A percentile compares a stretch with the other conserved stretches of the same genome.
phyloP scores from a whole-genome alignment of 2,888 invertebrate genomes.

The Platynereis dumerilii region DNA sequence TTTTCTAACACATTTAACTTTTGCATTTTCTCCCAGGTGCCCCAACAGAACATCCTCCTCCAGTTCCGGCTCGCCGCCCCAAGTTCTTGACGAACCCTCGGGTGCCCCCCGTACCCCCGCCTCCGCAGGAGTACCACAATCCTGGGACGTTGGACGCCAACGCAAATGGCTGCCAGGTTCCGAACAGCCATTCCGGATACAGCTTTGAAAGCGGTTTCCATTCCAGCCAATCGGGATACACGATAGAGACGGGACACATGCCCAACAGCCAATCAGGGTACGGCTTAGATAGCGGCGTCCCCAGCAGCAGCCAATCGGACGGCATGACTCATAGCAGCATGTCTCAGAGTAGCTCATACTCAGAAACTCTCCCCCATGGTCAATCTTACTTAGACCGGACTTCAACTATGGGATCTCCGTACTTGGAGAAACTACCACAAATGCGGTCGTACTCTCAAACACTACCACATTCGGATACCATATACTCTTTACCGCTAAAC shows the following conservation, averaged over 20 bases:
- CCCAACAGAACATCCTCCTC: too few relatives aligned
- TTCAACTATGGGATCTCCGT: background rate
- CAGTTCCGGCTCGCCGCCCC: too few relatives aligned
- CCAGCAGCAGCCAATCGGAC: conserved; percentile 1
- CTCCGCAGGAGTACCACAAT: background rate
- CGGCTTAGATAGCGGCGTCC: background rate
- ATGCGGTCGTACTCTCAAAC: conserved; percentile 1
- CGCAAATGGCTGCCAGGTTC: background rate
- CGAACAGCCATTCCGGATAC: background rate
- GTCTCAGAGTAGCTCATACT: conserved; percentile 1
- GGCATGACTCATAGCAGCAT: background rate
- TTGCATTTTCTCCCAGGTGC: too few relatives aligned
- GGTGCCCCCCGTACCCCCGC: conserved; percentile 5
- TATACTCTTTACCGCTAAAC: background rate
- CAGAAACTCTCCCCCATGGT: conserved; percentile 2
- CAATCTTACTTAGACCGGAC: background rate
- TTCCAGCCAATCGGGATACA: background rate
- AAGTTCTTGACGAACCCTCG: too few relatives aligned
- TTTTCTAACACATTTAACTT: too few relatives aligned
- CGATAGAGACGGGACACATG: background rate
- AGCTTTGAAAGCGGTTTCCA: background rate
- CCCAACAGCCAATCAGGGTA: conserved; percentile 3
- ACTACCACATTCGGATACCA: background rate
- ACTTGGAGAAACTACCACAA: background rate
- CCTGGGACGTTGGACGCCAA: background rate